Conservation (phyloP, 2,113 vertebrate species). For the Tauraco erythrolophus region DNA sequence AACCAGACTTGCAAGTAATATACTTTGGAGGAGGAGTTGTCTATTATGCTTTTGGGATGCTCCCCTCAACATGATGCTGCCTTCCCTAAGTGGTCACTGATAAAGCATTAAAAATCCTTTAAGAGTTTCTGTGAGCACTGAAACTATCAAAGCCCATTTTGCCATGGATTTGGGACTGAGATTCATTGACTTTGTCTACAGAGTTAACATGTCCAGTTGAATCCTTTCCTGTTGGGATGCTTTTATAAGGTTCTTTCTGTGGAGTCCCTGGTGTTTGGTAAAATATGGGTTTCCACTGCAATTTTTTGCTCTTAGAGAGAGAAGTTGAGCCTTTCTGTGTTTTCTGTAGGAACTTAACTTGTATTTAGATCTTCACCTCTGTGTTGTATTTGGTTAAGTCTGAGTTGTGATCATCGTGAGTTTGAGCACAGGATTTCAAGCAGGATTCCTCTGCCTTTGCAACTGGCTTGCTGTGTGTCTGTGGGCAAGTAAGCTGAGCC, state of each 20-base stretch:
- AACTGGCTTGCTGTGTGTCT: rapidly evolving
- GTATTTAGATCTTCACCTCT: background rate
- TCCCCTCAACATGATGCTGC: background rate
- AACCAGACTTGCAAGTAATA: background rate
- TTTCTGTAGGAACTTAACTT: background rate
- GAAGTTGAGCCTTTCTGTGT: background rate
- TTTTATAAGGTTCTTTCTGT: background rate
- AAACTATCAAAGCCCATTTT: background rate
- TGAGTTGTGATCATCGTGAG: background rate
- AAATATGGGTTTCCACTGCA: background rate
- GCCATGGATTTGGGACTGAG: background rate
- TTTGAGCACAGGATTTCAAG: background rate
- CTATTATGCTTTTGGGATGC: background rate
- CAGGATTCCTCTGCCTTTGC: background rate
- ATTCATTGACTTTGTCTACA: background rate
- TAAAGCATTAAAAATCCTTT: background rate
- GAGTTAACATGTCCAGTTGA: background rate
- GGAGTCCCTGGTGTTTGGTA: background rate
- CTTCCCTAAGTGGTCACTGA: background rate
- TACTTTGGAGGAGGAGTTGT: background rate
- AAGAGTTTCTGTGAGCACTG: background rate
- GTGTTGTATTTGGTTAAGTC: background rate
- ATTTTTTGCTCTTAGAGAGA: background rate
- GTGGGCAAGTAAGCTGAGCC: background rate
- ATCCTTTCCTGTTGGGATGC: background rate